Evolutionary conservation across 2,888 invertebrate species (phyloP), one percentile per base, ranked within the genome.

Genomic region (Rhamphomyia laevipes): DNA sequence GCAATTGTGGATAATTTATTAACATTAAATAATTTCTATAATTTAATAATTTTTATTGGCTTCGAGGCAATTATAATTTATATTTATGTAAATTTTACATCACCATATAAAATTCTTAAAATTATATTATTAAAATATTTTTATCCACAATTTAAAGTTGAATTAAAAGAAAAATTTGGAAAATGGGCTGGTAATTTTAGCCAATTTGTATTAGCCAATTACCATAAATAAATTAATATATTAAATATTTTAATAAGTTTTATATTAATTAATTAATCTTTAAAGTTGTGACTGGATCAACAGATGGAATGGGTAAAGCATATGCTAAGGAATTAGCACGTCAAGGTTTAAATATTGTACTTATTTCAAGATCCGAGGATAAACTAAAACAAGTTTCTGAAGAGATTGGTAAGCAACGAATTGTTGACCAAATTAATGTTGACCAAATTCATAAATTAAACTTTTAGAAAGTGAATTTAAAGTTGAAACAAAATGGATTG

Each of bases 221-320:
- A 21, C 4, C 6, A 21, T 4, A 21, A 21, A 21, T 21, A 21
- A 21, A 21, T 6, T 31, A 16, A 27, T 27, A 41, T 13, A 10
- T 12, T 17, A 23, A 17, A 18, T 33, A 13, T 13, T 13, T 33
- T 13, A 33, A 33, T 13, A 33, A 33, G 3, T 6, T 33, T 35
- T n/a, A n/a, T n/a, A 30, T 30, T 30, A 7, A 40, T 12, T 11
- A 16, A 3, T 43, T 40, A 45, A 16, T 55, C 48, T 46, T 53
- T 53, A 72, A 73, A 87, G 91, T 87, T 55, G 77, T 92, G 33
- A 92, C 92, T 0, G 92, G 91, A 18, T 82, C 84, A 38, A 91
- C 91, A 0, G 92, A 92, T 70, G 92, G 92, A 41, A 90, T 92
- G 60, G 92, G 92, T 21, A 86, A 83, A 68, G 84, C 84, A 41